phyloP scores from a whole-genome alignment of 2,888 invertebrate species.

The Luperina nickerlii region DNA sequence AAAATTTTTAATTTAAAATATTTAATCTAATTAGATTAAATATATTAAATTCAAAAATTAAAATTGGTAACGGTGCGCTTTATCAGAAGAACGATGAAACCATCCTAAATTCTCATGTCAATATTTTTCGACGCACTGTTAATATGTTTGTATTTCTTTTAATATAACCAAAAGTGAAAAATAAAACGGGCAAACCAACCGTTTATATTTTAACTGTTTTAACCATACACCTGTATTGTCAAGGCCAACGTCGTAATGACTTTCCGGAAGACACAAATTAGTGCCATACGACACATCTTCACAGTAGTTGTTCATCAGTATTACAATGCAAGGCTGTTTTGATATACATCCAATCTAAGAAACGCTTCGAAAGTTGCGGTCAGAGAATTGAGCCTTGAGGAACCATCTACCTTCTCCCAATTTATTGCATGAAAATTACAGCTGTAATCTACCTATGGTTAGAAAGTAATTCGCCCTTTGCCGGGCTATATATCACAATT shows the following conservation, averaged over 20 bases:
- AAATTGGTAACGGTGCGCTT: background rate
- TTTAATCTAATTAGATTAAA: background rate
- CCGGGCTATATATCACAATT: background rate
- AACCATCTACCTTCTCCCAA: background rate
- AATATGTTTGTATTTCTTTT: background rate
- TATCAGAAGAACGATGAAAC: background rate
- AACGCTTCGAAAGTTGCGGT: background rate
- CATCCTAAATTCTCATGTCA: background rate
- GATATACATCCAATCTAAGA: conserved; percentile 5
- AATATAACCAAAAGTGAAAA: background rate
- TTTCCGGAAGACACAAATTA: conserved; percentile 62
- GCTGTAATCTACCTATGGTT: background rate
- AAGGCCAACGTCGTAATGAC: conserved; percentile 50
- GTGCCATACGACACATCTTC: conserved; percentile 30
- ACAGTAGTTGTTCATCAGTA: conserved; percentile 16
- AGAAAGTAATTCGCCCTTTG: background rate
- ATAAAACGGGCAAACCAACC: background rate
- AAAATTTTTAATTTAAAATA: no score
- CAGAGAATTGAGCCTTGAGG: conserved; percentile 9
- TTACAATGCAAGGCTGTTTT: conserved; percentile 30
- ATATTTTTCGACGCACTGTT: no score
- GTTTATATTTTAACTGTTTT: conserved; percentile 2
- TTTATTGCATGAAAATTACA: background rate
- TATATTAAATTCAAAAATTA: no score
- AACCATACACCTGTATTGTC: conserved; percentile 46